Evolutionary conservation across 2,113 vertebrate species (phyloP).

Genomic region (Gnathonemus longibarbis): DNA sequence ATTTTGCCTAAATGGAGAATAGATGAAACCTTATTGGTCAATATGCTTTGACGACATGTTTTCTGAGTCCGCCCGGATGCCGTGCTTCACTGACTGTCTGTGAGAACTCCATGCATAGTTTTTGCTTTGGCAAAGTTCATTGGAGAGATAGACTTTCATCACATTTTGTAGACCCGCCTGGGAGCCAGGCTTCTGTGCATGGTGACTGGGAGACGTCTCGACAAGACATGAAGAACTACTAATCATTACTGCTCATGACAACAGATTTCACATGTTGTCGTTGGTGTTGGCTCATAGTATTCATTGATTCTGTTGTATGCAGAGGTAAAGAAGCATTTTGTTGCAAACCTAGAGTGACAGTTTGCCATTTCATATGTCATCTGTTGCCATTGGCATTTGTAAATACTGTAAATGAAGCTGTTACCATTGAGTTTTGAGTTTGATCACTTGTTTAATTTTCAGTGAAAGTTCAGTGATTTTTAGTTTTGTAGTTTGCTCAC

Average conservation of each 20-base stretch:
- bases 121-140: neutral
- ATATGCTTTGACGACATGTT: neutral
- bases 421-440: neutral
- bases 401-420: neutral
- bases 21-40: neutral
- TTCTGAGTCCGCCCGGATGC: neutral
- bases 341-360: neutral
- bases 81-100: neutral
- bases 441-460: neutral
- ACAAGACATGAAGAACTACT: neutral
- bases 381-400: neutral
- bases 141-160: neutral
- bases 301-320: neutral
- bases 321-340: neutral
- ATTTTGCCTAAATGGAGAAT: neutral
- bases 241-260: neutral
- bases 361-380: neutral
- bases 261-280: neutral
- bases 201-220: neutral
- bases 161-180: neutral
- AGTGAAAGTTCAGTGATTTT: neutral
- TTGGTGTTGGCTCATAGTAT: neutral
- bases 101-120: neutral
- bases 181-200: neutral
- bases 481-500: neutral